Evolutionary conservation across 2,797 vertebrate species (phyloP).

Genomic region (Phrynocephalus forsythii): DNA sequence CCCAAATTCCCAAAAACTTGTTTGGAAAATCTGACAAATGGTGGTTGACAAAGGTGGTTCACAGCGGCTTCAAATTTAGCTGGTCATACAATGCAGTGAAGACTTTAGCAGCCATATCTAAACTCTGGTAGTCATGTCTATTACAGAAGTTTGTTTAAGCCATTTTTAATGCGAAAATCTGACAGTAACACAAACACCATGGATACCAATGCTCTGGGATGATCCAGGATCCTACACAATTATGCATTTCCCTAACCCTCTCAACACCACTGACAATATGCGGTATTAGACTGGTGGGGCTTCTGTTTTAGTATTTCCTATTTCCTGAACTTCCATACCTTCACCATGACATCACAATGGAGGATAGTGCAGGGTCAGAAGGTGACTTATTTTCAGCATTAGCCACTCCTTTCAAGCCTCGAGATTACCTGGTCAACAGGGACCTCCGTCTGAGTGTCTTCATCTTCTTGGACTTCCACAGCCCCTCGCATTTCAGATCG

Average conservation of each 20-base stretch:
- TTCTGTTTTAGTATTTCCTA: neutral
- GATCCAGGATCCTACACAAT: neutral
- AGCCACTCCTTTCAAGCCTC: constrained; percentile 26
- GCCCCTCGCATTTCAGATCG: constrained; percentile 76
- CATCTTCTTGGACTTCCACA: constrained; percentile 81
- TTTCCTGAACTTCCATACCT: neutral
- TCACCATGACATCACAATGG: constrained; percentile 14
- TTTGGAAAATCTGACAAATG: no score
- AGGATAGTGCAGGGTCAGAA: neutral
- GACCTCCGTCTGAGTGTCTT: constrained; percentile 81
- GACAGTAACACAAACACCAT: no score
- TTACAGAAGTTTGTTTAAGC: no score
- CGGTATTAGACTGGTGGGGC: neutral
- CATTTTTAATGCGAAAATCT: no score
- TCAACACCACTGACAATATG: neutral
- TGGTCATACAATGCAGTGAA: no score
- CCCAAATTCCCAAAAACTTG: no score
- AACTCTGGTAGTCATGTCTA: no score
- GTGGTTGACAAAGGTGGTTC: no score
- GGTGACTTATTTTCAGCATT: neutral
- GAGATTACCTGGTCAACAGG: constrained; percentile 79
- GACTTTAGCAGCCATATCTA: no score
- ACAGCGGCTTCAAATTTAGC: no score
- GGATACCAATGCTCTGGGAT: no score
- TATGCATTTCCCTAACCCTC: neutral